Conservation (phyloP, 1,140 invertebrate genomes). For the Neodiprion virginianus region DNA sequence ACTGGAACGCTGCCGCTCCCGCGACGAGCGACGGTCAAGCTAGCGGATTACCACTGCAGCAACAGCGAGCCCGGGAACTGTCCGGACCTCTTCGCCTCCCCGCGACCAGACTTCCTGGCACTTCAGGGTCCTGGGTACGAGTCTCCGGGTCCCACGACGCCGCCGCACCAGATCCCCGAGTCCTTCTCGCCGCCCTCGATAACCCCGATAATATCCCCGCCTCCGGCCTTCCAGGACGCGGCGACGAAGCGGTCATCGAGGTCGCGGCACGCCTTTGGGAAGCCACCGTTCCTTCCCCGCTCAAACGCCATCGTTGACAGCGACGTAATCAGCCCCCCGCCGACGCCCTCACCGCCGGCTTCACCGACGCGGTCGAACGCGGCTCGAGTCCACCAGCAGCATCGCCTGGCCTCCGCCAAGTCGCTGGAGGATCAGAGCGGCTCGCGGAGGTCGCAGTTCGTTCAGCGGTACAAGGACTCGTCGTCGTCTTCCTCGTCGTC, state of each 20-base stretch:
- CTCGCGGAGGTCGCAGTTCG: constrained; percentile 56
- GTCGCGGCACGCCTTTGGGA: constrained; percentile 48
- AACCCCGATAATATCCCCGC: constrained; percentile 69
- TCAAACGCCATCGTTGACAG: constrained; percentile 66
- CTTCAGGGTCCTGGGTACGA: constrained; percentile 51
- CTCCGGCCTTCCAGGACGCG: constrained; percentile 67
- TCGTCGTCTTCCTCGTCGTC: constrained; percentile 66
- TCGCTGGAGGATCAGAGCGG: constrained; percentile 65
- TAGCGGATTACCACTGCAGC: constrained; percentile 65
- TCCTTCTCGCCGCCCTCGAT: constrained; percentile 63
- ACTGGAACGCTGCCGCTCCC: constrained; percentile 51
- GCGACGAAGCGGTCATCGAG: constrained; percentile 45
- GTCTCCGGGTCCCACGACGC: constrained; percentile 47
- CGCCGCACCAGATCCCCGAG: constrained; percentile 59
- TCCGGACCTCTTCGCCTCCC: constrained; percentile 44
- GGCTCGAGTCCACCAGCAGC: constrained; percentile 37
- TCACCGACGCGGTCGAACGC: constrained; percentile 35
- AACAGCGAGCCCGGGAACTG: constrained; percentile 64
- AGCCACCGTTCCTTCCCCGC: constrained; percentile 62
- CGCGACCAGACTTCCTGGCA: constrained; percentile 56
- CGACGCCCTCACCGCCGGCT: constrained; percentile 48
- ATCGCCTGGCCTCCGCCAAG: constrained; percentile 63
- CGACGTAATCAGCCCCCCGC: constrained; percentile 63
- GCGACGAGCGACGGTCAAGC: constrained; percentile 58
- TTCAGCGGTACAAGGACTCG: constrained; percentile 62